phyloP scores from a whole-genome alignment of 2,888 invertebrate species.

The Callinectes sapidus region DNA sequence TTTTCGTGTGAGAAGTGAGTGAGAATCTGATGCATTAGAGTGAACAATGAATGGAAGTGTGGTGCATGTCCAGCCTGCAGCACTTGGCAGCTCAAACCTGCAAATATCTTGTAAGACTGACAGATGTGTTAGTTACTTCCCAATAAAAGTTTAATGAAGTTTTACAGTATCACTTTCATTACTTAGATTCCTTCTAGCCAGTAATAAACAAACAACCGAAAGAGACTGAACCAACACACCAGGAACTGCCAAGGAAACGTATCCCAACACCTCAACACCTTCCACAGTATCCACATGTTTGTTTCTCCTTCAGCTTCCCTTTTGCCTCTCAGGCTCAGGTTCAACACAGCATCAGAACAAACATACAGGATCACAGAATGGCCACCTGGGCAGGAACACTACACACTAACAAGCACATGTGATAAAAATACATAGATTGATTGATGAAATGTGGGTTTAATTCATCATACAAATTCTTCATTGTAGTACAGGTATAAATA shows the following conservation, averaged over 20 bases:
- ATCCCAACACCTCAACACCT: background rate
- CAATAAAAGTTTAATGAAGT: constrained; percentile 21
- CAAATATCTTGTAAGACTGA: constrained; percentile 3
- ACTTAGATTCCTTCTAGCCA: background rate
- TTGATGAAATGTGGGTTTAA: background rate
- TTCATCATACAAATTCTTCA: constrained; percentile 13
- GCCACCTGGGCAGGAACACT: background rate
- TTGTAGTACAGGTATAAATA: background rate
- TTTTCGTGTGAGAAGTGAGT: background rate
- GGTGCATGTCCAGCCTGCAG: background rate
- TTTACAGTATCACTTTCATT: background rate
- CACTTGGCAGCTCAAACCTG: background rate
- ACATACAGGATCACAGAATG: background rate
- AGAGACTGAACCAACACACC: background rate
- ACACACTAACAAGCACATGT: background rate
- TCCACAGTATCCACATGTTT: background rate
- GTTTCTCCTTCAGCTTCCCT: background rate
- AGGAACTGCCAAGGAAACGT: background rate
- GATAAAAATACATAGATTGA: background rate
- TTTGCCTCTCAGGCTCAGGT: background rate
- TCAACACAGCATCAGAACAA: background rate
- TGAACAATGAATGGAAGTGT: background rate
- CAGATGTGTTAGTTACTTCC: background rate
- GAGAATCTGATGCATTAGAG: too few species aligned
- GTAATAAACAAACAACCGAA: background rate